A percentile compares a stretch with the other conserved stretches of the same genome.
phyloP scores from a whole-genome alignment of 2,797 vertebrate species.

The Pangasius krempfi region DNA sequence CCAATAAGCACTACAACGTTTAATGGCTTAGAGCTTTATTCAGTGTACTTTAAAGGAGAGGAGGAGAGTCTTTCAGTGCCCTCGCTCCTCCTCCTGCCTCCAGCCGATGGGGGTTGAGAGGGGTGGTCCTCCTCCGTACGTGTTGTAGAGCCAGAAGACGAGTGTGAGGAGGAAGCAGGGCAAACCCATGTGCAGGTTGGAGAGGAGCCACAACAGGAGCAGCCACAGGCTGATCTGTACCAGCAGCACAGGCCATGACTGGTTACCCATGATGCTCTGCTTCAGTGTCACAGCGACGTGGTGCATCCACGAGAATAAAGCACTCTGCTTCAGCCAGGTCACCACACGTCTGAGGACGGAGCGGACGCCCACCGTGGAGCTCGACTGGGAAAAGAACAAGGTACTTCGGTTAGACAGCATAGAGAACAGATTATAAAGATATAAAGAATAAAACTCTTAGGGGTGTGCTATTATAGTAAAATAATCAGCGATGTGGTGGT shows the following conservation, averaged over 20 bases:
- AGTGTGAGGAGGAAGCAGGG: slow-evolving; percentile 59
- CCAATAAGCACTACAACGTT: background rate
- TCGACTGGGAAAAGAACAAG: background rate
- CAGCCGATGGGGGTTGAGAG: too few relatives aligned
- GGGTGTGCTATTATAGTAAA: background rate
- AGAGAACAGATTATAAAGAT: background rate
- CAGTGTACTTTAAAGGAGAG: background rate
- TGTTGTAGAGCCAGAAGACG: slow-evolving; percentile 43
- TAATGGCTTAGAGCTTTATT: background rate
- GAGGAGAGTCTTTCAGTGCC: background rate
- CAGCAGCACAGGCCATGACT: slow-evolving; percentile 28
- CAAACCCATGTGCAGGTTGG: slow-evolving; percentile 49
- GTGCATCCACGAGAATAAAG: slow-evolving; percentile 5
- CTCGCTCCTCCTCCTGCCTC: background rate
- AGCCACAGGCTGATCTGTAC: slow-evolving; percentile 57
- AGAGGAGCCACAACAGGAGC: slow-evolving; percentile 55
- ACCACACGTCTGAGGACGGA: background rate
- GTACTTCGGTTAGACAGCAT: background rate
- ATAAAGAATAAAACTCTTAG: background rate
- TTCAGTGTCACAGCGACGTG: background rate
- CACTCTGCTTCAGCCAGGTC: slow-evolving; percentile 3
- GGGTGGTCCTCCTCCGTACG: background rate
- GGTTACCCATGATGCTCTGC: slow-evolving; percentile 4
- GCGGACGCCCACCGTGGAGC: too few relatives aligned
- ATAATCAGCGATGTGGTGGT: background rate